Percentiles rank a stretch among this genome's conserved stretches.
These are phyloP conservation scores for Pantherophis guttatus DNA, from an alignment of 2,113 vertebrate genomes.

Conservation along the genomic window DNA sequence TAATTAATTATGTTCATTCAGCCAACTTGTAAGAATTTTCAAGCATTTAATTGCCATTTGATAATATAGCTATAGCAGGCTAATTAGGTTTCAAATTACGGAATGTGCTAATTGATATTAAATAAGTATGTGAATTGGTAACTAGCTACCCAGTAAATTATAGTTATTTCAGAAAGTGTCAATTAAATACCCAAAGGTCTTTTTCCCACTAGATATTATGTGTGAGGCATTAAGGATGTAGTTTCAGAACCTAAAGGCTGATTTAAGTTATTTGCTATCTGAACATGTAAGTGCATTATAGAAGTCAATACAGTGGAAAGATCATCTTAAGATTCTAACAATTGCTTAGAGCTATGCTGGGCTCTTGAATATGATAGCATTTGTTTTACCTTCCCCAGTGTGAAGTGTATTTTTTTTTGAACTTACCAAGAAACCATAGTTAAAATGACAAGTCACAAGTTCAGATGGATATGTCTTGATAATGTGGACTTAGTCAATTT, in stretches of 20 bases:
- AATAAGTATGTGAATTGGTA: conserved; percentile 76
- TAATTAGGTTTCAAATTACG: conserved; percentile 76
- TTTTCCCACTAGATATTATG: conserved; percentile 72
- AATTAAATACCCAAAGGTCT: conserved; percentile 77
- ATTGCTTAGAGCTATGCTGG: not conserved
- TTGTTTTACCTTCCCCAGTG: not conserved
- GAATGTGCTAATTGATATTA: conserved; percentile 78
- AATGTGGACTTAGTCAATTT: not conserved
- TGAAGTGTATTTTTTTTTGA: too few species aligned
- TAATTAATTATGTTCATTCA: conserved; percentile 54
- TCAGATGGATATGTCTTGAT: not conserved
- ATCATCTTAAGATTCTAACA: conserved; percentile 35
- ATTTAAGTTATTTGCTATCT: conserved; percentile 18
- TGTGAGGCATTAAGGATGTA: conserved; percentile 66
- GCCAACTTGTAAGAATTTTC: conserved; percentile 71
- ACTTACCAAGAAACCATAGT: not conserved
- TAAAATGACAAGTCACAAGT: not conserved
- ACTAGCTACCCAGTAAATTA: conserved; percentile 73
- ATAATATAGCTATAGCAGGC: conserved; percentile 72
- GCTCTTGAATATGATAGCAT: not conserved
- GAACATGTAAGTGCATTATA: not conserved
- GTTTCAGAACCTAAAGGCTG: conserved; percentile 46
- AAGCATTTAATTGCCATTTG: conserved; percentile 75
- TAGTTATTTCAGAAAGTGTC: conserved; percentile 78
- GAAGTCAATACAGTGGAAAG: not conserved